phyloP scores from a whole-genome alignment of 1,140 invertebrate genomes.

The Zeugodacus cucurbitae region DNA sequence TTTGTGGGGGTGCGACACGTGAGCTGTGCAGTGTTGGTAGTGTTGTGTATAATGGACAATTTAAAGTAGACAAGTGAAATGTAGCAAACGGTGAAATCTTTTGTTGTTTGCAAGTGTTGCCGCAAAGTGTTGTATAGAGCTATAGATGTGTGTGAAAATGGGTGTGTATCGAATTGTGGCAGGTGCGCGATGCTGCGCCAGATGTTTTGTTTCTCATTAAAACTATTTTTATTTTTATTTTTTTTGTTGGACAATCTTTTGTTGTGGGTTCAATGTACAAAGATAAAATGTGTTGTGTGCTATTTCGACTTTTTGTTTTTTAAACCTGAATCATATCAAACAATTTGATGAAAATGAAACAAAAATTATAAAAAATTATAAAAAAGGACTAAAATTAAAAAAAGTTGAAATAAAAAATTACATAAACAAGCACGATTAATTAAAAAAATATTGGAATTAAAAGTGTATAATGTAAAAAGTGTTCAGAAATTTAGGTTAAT shows the following conservation, averaged over 20 bases:
- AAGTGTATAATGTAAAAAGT: too few species aligned
- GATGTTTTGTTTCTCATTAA: not conserved
- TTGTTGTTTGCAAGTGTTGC: not conserved
- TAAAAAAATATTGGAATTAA: too few species aligned
- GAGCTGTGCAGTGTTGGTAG: not conserved
- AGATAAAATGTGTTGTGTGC: not conserved
- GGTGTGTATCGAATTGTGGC: not conserved
- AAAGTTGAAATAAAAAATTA: too few species aligned
- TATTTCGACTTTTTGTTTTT: too few species aligned
- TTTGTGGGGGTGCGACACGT: not conserved
- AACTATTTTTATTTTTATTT: not conserved
- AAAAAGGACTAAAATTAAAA: too few species aligned
- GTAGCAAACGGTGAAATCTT: not conserved
- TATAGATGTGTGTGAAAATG: not conserved
- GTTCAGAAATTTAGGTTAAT: too few species aligned
- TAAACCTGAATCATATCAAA: too few species aligned
- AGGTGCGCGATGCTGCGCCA: not conserved
- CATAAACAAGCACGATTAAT: too few species aligned
- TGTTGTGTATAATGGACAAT: not conserved
- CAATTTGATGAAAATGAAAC: too few species aligned
- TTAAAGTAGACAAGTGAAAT: not conserved
- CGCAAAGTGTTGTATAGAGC: not conserved
- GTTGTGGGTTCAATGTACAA: slow-evolving; percentile 6
- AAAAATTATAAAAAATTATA: not conserved
- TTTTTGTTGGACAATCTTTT: not conserved